Conservation (phyloP, 23 tunicate genomes). For the Halocynthia roretzi region DNA sequence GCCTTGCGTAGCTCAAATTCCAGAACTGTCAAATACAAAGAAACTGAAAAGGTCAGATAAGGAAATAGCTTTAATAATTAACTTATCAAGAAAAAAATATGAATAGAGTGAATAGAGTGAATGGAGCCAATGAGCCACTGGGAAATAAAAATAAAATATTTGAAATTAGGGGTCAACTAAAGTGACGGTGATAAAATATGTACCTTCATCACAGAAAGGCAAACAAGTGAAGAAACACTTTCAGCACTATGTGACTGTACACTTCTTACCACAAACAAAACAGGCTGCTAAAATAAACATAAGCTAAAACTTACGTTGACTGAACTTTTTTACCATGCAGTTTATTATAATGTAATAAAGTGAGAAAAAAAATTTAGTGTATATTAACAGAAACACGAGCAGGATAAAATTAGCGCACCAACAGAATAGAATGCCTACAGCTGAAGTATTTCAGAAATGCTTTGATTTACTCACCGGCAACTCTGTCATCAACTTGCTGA, state of each 20-base stretch:
- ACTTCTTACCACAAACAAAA: too few species aligned
- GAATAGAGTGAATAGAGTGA: neutral
- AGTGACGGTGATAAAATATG: too few species aligned
- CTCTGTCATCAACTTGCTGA: constrained; percentile 62
- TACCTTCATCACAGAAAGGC: too few species aligned
- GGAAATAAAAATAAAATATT: neutral
- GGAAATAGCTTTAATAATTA: neutral
- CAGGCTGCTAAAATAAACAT: too few species aligned
- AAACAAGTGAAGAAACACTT: too few species aligned
- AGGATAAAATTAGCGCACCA: neutral
- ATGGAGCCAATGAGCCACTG: neutral
- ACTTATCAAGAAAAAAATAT: neutral
- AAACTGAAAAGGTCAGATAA: neutral
- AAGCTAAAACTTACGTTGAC: too few species aligned
- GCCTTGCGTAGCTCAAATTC: constrained; percentile 94
- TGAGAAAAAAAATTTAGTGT: too few species aligned
- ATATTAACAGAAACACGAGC: neutral
- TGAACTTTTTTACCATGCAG: too few species aligned
- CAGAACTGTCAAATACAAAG: constrained; percentile 34
- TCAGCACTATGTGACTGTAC: too few species aligned
- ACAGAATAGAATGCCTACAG: neutral
- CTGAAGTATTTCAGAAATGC: neutral
- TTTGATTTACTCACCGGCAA: constrained; percentile 45
- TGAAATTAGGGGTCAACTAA: too few species aligned
- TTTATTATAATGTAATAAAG: too few species aligned